These are phyloP conservation scores for Pachycephala philippinensis DNA, from an alignment of 2,113 vertebrate species.

Conservation along the genomic window DNA sequence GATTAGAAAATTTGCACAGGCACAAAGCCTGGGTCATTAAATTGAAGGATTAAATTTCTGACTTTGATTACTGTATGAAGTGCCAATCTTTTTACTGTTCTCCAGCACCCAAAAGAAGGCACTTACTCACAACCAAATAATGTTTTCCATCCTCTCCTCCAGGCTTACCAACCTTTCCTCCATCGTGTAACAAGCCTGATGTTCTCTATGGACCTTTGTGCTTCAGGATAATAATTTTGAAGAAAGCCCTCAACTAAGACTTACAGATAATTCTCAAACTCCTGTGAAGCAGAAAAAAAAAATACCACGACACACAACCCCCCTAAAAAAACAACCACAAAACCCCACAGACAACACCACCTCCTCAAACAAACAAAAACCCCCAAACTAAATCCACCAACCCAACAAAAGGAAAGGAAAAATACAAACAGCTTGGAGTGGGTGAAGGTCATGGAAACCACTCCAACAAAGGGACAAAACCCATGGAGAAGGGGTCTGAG, in stretches of 20 bases:
- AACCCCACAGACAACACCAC: not conserved
- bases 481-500: not conserved
- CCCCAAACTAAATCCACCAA: not conserved
- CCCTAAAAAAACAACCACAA: too few species aligned
- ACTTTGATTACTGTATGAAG: not conserved
- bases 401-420: not conserved
- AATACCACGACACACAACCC: accelerated
- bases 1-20: conserved; percentile 26
- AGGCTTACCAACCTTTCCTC: not conserved
- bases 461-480: not conserved
- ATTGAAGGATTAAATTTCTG: not conserved
- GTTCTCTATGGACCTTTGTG: not conserved
- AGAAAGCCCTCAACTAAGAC: not conserved
- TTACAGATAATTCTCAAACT: not conserved
- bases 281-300: not conserved
- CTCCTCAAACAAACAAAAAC: not conserved
- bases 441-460: accelerated
- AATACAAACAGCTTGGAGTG: not conserved
- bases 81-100: not conserved
- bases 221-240: not conserved
- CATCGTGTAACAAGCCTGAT: not conserved
- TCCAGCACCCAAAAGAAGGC: not conserved
- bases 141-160: not conserved
- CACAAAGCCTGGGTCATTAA: conserved; percentile 2
- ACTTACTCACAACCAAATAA: not conserved